Conservation (phyloP, 2,797 vertebrate species). For the Molossus alvarezi region DNA sequence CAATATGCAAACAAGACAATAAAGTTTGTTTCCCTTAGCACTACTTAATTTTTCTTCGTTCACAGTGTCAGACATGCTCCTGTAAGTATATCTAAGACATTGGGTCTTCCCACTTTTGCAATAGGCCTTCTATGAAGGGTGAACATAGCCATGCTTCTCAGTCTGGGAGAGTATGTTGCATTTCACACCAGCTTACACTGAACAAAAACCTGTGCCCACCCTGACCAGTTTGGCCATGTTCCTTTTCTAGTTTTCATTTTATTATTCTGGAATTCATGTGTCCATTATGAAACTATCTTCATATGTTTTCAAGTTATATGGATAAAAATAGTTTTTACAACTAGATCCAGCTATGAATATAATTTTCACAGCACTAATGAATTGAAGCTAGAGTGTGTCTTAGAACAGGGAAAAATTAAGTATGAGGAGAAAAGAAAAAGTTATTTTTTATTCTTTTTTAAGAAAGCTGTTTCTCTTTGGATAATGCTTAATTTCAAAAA, state of each 20-base stretch:
- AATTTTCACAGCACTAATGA: neutral
- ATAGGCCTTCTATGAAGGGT: neutral
- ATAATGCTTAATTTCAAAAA: neutral
- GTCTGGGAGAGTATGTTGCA: neutral
- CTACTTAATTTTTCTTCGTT: neutral
- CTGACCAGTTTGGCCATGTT: neutral
- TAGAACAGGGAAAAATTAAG: neutral
- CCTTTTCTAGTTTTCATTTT: slow-evolving; percentile 22
- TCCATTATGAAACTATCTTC: neutral
- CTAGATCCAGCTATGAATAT: neutral
- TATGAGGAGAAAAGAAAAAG: neutral
- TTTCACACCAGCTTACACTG: neutral
- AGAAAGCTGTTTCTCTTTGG: neutral
- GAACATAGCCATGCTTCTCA: neutral
- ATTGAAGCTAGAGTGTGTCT: neutral
- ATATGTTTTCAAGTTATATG: neutral
- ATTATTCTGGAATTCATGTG: neutral
- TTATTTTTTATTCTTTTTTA: neutral
- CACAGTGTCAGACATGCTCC: neutral
- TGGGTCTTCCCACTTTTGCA: neutral
- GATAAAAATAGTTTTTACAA: neutral
- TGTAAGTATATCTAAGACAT: neutral
- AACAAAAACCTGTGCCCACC: neutral
- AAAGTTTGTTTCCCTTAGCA: neutral
- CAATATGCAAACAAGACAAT: neutral